A percentile compares a stretch with the other conserved stretches of the same genome.
Conservation (phyloP, 2,797 vertebrate genomes). For the Cirrhinus molitorella region DNA sequence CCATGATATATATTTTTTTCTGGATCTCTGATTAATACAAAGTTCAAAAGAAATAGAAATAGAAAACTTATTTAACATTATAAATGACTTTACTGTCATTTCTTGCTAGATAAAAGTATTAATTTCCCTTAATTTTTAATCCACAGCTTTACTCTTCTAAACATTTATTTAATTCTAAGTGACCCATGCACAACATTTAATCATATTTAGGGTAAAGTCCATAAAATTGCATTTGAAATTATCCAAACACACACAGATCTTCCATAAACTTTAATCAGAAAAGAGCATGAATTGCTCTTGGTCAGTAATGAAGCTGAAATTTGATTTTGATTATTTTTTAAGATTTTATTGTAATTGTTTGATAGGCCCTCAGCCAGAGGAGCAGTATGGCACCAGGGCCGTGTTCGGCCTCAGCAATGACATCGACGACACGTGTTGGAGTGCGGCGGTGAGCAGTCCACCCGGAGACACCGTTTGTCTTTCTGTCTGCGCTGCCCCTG, state of each 20-base stretch:
- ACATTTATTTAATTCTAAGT: not conserved
- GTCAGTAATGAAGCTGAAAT: no score
- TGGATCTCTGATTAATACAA: not conserved
- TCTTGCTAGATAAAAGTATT: not conserved
- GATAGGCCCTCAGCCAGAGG: slow-evolving; percentile 82
- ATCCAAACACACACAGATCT: not conserved
- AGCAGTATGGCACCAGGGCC: slow-evolving; percentile 79
- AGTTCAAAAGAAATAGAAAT: not conserved
- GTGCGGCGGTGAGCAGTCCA: slow-evolving; percentile 78
- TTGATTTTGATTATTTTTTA: not conserved
- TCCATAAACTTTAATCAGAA: no score
- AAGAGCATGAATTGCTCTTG: no score
- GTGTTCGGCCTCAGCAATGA: slow-evolving; percentile 81
- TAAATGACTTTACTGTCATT: not conserved
- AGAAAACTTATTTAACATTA: not conserved
- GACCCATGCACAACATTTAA: not conserved
- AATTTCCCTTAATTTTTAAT: not conserved
- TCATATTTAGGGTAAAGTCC: not conserved
- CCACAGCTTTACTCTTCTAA: not conserved
- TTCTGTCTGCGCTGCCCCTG: slow-evolving; percentile 81
- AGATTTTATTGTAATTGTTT: not conserved
- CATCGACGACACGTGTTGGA: slow-evolving; percentile 82
- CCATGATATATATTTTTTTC: not conserved
- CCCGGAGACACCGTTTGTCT: slow-evolving; percentile 76
- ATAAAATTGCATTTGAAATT: not conserved